A percentile compares a stretch with the other conserved stretches of the same genome.
phyloP scores from a whole-genome alignment of 2,888 invertebrate species.

The Pristionchus arcanus region DNA sequence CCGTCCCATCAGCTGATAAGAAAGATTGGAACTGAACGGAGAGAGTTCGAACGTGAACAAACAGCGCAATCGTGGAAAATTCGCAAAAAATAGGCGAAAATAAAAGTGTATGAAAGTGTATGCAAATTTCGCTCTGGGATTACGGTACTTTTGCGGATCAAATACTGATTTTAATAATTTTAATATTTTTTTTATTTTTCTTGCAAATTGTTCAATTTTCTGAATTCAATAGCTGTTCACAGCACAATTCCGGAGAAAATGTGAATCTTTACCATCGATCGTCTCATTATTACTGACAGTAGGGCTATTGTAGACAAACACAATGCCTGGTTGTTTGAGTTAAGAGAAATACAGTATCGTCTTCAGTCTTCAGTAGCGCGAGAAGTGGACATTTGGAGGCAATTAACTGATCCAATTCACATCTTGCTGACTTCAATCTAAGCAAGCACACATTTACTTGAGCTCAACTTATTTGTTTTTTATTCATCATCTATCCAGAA shows the following conservation, averaged over 20 bases:
- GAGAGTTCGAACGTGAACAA: neutral
- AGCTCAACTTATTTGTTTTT: neutral
- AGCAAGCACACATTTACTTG: neutral
- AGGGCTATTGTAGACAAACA: neutral
- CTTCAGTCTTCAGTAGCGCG: neutral
- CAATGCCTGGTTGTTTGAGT: neutral
- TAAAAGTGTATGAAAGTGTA: neutral
- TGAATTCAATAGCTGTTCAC: too few species aligned
- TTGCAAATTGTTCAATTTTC: neutral
- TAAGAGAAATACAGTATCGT: neutral
- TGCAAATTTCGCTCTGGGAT: neutral
- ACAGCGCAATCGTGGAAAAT: neutral
- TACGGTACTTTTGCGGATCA: constrained; percentile 34
- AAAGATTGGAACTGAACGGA: neutral
- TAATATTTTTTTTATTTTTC: neutral
- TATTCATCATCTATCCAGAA: neutral
- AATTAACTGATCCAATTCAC: neutral
- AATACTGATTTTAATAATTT: neutral
- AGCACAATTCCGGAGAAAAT: too few species aligned
- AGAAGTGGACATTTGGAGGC: neutral
- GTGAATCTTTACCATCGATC: too few species aligned
- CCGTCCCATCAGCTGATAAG: neutral
- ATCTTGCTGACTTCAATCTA: neutral
- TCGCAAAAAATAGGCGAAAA: neutral
- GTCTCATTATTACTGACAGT: neutral